phyloP scores from a whole-genome alignment of 2,113 vertebrate genomes.

The Gambusia holbrooki region DNA sequence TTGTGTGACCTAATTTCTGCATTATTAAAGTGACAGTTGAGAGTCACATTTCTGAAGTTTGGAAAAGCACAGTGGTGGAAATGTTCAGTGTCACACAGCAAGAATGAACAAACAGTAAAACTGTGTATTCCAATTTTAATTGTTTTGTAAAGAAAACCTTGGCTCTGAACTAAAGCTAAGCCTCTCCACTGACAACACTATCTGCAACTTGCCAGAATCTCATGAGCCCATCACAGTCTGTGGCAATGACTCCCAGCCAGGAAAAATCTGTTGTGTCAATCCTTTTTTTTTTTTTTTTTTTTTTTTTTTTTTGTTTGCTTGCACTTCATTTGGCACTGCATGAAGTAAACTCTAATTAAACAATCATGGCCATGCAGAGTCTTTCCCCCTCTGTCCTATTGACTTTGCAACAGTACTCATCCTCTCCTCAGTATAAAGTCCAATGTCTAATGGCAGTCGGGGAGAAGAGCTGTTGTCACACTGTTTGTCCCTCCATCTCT shows the following conservation, averaged over 20 bases:
- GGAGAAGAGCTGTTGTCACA: constrained; percentile 67
- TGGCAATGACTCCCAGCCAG: constrained; percentile 66
- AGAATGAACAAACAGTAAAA: constrained; percentile 26
- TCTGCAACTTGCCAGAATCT: constrained; percentile 73
- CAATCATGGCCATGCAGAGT: constrained; percentile 74
- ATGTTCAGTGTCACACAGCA: constrained; percentile 8
- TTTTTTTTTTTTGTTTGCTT: constrained; percentile 22
- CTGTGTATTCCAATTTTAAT: constrained; percentile 3
- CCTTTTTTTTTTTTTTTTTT: constrained; percentile 19
- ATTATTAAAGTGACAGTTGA: neutral
- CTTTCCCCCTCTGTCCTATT: constrained; percentile 70
- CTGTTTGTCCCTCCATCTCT: constrained; percentile 63
- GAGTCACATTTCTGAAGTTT: constrained; percentile 1
- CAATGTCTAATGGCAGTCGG: constrained; percentile 65
- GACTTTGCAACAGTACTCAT: constrained; percentile 77
- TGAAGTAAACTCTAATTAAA: constrained; percentile 81
- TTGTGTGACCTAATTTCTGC: neutral
- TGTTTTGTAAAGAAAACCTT: constrained; percentile 43
- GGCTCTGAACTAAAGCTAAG: constrained; percentile 54
- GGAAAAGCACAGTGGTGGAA: neutral
- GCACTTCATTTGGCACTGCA: constrained; percentile 64
- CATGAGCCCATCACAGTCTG: constrained; percentile 73
- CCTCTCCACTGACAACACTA: constrained; percentile 69
- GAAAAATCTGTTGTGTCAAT: constrained; percentile 37
- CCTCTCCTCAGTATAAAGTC: constrained; percentile 65